Base-by-base conservation (phyloP, 1,140 invertebrate species). In the Tetragnatha versicolor region DNA sequence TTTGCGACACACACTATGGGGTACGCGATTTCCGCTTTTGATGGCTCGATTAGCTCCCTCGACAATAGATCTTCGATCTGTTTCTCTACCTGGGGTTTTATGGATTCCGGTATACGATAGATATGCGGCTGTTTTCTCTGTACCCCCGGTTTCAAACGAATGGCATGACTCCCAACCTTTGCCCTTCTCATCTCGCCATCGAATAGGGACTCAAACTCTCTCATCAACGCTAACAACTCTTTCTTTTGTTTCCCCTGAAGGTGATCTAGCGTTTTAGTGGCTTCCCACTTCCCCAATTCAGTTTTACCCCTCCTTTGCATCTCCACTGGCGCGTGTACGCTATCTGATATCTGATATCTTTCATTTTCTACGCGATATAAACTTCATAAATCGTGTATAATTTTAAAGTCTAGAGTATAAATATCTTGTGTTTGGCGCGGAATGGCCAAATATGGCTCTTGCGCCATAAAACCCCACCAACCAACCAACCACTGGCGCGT, bases 1-100 rank as follows among this genome's bases (percentile, higher is more conserved):
- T 63, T 63, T 2, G 60, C 60, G 14, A 63, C 60, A 25, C 60
- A 63, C 12, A 63, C 60, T 2, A 63, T 31, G 7, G 60, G 60
- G 22, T 63, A 63, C 2, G 33, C 60, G 10, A 63, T 63, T 17
- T 63, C 60, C 7, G 60, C 60, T 6, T 37, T 22, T 20, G 61
- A 65, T 39, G 17, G 35, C 20, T 65, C 61, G n/a, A 65, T 65
- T 29, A 65, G 22, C 2, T 27, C n/a, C 25, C 31, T 60, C 3
- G 25, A 7, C 7, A 60, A 60, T 60, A 60, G 6, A 17, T 60
- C 55, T 27, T 5, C n/a, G 9, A 60, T 60, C 31, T 60, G 5
- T 7, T 60, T 33, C 14, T 60, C 55, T 10, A 60, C 31, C 31
- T 60, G 55, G 17, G 55, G n/a, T 12, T 33, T 60, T 29, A 60